Percentiles rank a stretch among this genome's conserved stretches.
These are phyloP conservation scores for Metallyticus violacea DNA, from an alignment of 2,888 invertebrate species.

Conservation along the genomic window DNA sequence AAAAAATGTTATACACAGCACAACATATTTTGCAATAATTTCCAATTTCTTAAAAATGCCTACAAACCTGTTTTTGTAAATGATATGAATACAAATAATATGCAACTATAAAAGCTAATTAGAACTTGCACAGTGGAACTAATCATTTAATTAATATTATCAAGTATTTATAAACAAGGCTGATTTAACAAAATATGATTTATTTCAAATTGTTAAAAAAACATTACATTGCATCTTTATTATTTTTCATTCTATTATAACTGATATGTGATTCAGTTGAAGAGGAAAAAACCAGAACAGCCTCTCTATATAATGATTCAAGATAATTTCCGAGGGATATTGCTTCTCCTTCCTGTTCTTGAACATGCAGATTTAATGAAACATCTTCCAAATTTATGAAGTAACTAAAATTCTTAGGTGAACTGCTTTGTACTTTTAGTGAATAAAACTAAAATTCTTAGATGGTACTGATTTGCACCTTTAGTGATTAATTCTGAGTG, in stretches of 20 bases:
- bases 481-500: background rate
- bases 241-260: background rate
- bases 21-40: too few species aligned
- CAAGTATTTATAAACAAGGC: too few species aligned
- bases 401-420: background rate
- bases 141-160: too few species aligned
- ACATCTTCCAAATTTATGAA: background rate
- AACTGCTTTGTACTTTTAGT: background rate
- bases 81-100: too few species aligned
- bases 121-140: too few species aligned
- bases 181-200: constrained; percentile 24
- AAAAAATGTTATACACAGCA: too few species aligned
- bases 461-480: background rate
- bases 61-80: too few species aligned
- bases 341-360: background rate
- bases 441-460: background rate
- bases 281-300: background rate
- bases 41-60: too few species aligned
- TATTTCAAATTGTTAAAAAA: constrained; percentile 21
- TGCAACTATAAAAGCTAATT: too few species aligned
- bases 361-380: background rate
- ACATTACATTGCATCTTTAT: constrained; percentile 16
- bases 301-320: background rate
- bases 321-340: too few species aligned
- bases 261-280: background rate